Base-by-base conservation (phyloP, 2,113 vertebrate genomes). In the Sinocyclocheilus rhinocerous region DNA sequence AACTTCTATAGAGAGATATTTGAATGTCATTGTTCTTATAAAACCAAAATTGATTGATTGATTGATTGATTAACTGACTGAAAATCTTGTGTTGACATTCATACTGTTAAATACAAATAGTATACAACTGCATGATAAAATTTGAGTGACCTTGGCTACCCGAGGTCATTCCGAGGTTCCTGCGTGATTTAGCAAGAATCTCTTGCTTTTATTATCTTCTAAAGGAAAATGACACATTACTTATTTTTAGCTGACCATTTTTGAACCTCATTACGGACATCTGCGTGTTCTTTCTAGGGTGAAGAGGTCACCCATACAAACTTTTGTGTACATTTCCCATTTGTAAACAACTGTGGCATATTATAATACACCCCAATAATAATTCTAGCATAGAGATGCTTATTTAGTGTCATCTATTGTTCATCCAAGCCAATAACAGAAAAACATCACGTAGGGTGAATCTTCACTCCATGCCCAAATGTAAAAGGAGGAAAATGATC, bases 391-490 rank as follows among this genome's bases (percentile, higher is more conserved):
- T 88, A 85, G 82, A 81, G 29, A 67, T 50, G 84, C 84, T 88
- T 86, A 91, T 91, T 88, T 72, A 50, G 85, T 84, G 88, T 87
- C 13, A 55, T 76, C 90, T 33, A 93, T 93, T 95, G 92, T 93
- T 83, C 89, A 91, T 79, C 76, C 48, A 91, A 92, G 91, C 84
- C 86, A 77, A 89, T 45, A 26, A 85, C 12, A 83, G 88, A 90
- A 94, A 94, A 93, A 93, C 91, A 92, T 91, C 93, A 94, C 92
- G 92, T 93, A 92, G 91, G 91, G 92, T 89, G 87, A 72, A 81
- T 70, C 57, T 55, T 77, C 50, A 52, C 39, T 42, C 48, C 18
- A 84, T 59, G 48, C 26, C 83, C 67, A 45, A 39, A 57, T 36
- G 45, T n/a, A 59, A 75, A 55, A n/a, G 29, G 70, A 52, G 48